Evolutionary conservation across 2,888 invertebrate genomes (phyloP).

Genomic region (Margaritifera margaritifera): DNA sequence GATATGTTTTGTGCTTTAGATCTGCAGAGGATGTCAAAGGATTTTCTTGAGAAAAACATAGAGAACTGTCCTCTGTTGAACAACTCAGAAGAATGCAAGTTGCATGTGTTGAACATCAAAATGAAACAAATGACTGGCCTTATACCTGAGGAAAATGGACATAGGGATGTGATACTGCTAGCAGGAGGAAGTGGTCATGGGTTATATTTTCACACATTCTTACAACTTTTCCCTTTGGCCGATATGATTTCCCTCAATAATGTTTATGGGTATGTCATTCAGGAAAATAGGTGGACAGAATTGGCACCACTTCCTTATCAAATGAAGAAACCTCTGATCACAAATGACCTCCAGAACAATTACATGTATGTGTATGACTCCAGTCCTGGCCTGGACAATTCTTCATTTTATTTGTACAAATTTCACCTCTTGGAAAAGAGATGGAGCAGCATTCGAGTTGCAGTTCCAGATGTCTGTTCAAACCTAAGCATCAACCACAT

Average conservation of each 20-base stretch:
- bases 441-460: constrained; percentile 45
- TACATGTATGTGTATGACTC: constrained; percentile 46
- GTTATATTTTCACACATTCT: constrained; percentile 39
- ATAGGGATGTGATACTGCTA: constrained; percentile 46
- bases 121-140: constrained; percentile 45
- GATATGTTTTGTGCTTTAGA: constrained; percentile 52
- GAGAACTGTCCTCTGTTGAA: constrained; percentile 37
- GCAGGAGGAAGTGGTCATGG: constrained; percentile 51
- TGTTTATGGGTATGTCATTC: constrained; percentile 50
- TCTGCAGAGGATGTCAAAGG: constrained; percentile 34
- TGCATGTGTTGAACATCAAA: constrained; percentile 45
- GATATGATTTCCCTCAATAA: constrained; percentile 44
- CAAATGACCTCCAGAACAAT: constrained; percentile 33
- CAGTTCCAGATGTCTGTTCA: constrained; percentile 34
- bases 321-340: constrained; percentile 44
- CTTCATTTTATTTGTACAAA: constrained; percentile 32
- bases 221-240: constrained; percentile 40
- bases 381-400: constrained; percentile 20
- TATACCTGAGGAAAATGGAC: constrained; percentile 31
- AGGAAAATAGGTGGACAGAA: constrained; percentile 55
- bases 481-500: constrained; percentile 41
- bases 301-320: constrained; percentile 53
- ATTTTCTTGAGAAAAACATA: constrained; percentile 38
- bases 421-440: constrained; percentile 41
- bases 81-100: constrained; percentile 41